Conservation (phyloP, 2,113 vertebrate species). For the Archilochus colubris region DNA sequence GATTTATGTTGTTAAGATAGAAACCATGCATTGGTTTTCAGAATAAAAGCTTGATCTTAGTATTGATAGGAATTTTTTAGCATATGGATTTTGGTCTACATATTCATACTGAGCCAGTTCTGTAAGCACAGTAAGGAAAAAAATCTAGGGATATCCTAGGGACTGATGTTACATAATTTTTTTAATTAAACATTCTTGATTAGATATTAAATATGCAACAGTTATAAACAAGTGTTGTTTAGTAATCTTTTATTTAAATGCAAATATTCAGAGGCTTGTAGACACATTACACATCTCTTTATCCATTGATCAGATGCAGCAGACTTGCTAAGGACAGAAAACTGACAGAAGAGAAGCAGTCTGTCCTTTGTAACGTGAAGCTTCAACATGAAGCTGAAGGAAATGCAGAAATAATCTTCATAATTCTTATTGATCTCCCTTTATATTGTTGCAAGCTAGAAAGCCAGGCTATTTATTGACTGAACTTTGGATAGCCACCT, state of each 20-base stretch:
- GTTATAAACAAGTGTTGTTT: background rate
- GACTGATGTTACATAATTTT: background rate
- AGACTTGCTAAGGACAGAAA: background rate
- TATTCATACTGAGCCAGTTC: background rate
- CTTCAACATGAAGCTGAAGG: background rate
- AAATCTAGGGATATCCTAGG: background rate
- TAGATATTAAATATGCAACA: background rate
- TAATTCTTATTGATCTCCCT: conserved; percentile 66
- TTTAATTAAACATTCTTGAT: background rate
- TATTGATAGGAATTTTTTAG: background rate
- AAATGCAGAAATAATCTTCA: conserved; percentile 64
- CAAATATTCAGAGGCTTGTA: background rate
- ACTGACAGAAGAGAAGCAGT: background rate
- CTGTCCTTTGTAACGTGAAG: conserved; percentile 37
- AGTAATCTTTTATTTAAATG: background rate
- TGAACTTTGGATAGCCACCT: conserved; percentile 66
- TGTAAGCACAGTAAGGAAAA: background rate
- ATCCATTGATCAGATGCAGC: background rate
- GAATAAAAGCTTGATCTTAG: background rate
- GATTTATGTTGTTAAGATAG: background rate
- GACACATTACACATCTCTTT: background rate
- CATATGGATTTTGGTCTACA: background rate
- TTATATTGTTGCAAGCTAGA: conserved; percentile 54
- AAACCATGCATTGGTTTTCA: background rate
- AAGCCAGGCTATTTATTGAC: conserved; percentile 74